Percentiles rank a stretch among this genome's conserved stretches.
Conservation (phyloP, 2,888 invertebrate genomes). For the Vanessa cardui region DNA sequence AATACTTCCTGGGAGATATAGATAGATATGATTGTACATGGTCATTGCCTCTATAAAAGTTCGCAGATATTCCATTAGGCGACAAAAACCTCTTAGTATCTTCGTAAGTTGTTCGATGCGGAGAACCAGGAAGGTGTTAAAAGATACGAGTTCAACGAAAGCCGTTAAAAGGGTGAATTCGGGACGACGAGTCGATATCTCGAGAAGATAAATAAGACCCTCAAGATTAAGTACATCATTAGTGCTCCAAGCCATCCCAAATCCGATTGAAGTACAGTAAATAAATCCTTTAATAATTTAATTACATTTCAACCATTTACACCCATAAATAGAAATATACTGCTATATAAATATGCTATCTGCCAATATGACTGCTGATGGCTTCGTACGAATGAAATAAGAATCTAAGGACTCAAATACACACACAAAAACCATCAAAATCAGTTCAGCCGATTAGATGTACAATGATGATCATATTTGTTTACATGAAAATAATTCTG, state of each 20-base stretch:
- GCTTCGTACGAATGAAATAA: no score
- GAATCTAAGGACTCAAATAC: no score
- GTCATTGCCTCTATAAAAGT: background rate
- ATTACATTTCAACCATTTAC: background rate
- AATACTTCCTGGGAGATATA: no score
- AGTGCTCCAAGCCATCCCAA: conserved; percentile 30
- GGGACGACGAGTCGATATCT: conserved; percentile 49
- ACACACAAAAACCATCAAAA: no score
- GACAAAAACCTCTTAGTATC: conserved; percentile 4
- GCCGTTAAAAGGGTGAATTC: conserved; percentile 51
- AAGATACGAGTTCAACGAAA: conserved; percentile 39
- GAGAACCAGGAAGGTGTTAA: conserved; percentile 24
- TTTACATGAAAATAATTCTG: no score
- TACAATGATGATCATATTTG: no score
- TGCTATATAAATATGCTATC: no score
- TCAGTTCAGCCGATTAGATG: no score
- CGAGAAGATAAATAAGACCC: conserved; percentile 52
- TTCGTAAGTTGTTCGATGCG: conserved; percentile 25
- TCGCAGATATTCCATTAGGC: background rate
- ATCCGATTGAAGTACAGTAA: background rate
- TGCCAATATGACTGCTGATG: no score
- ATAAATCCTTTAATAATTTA: conserved; percentile 1
- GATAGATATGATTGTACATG: background rate
- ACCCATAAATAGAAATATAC: no score
- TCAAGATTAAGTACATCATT: conserved; percentile 44